Evolutionary conservation across 2,797 vertebrate genomes (phyloP).

Genomic region (Morus bassanus): DNA sequence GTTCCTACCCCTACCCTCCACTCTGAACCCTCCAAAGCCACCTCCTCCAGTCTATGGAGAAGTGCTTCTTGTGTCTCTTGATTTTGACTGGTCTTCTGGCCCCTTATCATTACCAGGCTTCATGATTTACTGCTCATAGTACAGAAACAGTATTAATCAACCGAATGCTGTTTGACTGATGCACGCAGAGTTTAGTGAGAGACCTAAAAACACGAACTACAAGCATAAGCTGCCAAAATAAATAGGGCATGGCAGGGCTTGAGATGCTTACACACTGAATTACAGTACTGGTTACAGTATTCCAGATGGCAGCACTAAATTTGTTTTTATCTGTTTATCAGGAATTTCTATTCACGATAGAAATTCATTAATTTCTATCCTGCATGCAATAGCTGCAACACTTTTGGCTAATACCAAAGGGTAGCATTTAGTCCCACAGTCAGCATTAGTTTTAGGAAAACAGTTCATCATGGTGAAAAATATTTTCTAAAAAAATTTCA

Average conservation of each 20-base stretch:
- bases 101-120: neutral
- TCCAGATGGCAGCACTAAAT: neutral
- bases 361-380: neutral
- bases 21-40: neutral
- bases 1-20: neutral
- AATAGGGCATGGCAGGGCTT: neutral
- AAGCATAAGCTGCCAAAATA: neutral
- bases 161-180: neutral
- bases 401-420: neutral
- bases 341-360: neutral
- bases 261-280: neutral
- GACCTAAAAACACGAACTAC: neutral
- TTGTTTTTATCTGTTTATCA: neutral
- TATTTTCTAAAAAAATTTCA: neutral
- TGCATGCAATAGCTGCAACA: neutral
- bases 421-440: neutral
- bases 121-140: neutral
- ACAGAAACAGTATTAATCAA: neutral
- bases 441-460: neutral
- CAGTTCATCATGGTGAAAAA: neutral
- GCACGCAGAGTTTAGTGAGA: neutral
- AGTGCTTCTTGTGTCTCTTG: neutral
- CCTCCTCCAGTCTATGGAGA: neutral
- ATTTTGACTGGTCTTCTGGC: neutral
- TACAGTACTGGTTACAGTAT: neutral